Evolutionary conservation across 2,888 invertebrate genomes (phyloP), one percentile per base, ranked within the genome.

Genomic region (Carterocephalus palaemon): DNA sequence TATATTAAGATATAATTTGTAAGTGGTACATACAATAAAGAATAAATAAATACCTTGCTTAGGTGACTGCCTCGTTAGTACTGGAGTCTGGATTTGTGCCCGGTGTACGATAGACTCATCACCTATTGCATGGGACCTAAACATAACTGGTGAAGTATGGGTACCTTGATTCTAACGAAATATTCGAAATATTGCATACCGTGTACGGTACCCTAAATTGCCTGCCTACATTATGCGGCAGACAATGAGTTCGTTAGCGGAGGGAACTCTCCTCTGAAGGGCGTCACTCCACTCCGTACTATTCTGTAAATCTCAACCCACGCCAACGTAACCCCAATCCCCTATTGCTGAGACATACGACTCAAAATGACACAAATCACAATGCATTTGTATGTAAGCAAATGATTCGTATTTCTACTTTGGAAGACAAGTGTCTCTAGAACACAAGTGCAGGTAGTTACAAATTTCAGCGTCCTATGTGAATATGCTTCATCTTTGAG

Each of bases 231-330:
- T 41, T 41, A 41, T 41, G 42, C 49, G 40, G 38, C 61, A 71
- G 69, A 83, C 83, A 83, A 82, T 78, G 80, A 67, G 73, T 82
- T 83, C 82, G 78, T 83, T 82, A 82, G 75, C 55, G 60, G 57
- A 59, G 63, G 78, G 76, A 56, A 67, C 79, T 67, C 76, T 75
- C 60, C 59, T 62, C 57, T 62, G 49, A 54, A 74, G 70, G 70
- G 76, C 70, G 73, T 70, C 79, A 71, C 75, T 79, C 63, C 71
- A 72, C 40, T 51, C 43, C 46, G 29, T 49, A 26, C 10, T 39
- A 39, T 28, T 28, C 28, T 38, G 13, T 12, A 26, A 10, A n/a
- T n/a, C n/a, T n/a, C n/a, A n/a, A n/a, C n/a, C n/a, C n/a, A 12
- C 5, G 12, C 41, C 7, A 28, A 47, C 19, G 24, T 6, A 5